Percentiles rank a stretch among this genome's conserved stretches.
phyloP scores from a whole-genome alignment of 1,140 invertebrate genomes.

The Odontomachus brunneus region DNA sequence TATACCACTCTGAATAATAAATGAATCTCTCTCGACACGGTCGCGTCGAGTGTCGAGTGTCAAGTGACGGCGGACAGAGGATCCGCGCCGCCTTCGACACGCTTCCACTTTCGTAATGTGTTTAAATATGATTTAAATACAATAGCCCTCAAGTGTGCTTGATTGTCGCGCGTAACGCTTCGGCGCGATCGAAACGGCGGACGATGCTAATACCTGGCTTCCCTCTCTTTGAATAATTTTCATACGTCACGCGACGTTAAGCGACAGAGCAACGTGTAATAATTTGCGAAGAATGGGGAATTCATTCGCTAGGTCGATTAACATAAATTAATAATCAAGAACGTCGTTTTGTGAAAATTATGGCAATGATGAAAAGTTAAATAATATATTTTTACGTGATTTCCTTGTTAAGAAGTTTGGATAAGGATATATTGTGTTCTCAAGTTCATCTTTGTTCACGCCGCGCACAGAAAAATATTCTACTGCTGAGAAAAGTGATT shows the following conservation, averaged over 20 bases:
- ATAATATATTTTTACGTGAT: too few species aligned
- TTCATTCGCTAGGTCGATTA: too few species aligned
- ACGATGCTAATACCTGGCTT: neutral
- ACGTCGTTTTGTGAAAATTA: too few species aligned
- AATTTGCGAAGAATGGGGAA: neutral
- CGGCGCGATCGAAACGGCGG: too few species aligned
- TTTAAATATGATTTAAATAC: conserved; percentile 19
- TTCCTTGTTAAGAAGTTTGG: too few species aligned
- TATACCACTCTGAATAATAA: conserved; percentile 25
- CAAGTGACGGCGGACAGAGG: neutral
- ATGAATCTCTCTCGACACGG: conserved; percentile 23
- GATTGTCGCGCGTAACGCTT: neutral
- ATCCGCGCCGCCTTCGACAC: neutral
- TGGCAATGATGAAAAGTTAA: too few species aligned
- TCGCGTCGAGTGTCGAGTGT: neutral
- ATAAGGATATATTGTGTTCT: too few species aligned
- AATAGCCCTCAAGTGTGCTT: neutral
- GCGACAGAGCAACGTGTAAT: neutral
- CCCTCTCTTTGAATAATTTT: neutral
- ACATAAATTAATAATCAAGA: too few species aligned
- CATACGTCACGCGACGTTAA: too few species aligned
- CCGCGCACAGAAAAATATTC: too few species aligned
- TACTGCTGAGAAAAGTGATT: too few species aligned
- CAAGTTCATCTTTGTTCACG: too few species aligned
- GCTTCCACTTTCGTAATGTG: neutral